Percentiles rank a stretch among this genome's conserved stretches.
phyloP scores from a whole-genome alignment of 2,888 invertebrate genomes.

The Cenopis cana region DNA sequence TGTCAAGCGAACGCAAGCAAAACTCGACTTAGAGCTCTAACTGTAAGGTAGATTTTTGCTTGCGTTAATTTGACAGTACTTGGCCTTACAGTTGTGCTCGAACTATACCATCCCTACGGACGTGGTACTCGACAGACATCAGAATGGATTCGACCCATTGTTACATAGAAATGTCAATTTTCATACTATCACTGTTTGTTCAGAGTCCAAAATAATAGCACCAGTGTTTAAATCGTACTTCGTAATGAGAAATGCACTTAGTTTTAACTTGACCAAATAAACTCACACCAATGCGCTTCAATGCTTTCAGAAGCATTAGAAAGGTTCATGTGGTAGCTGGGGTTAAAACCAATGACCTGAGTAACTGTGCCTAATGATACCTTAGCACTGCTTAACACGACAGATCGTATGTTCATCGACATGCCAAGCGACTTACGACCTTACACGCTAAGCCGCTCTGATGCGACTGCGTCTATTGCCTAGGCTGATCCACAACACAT shows the following conservation, averaged over 20 bases:
- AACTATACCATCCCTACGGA: too few species aligned
- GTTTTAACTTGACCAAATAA: background rate
- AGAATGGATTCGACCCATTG: too few species aligned
- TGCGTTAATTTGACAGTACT: too few species aligned
- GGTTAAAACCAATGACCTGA: background rate
- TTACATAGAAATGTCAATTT: background rate
- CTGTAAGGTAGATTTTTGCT: too few species aligned
- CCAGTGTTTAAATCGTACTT: too few species aligned
- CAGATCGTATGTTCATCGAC: background rate
- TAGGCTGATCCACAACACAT: background rate
- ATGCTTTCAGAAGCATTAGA: background rate
- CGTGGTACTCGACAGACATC: too few species aligned
- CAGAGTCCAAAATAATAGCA: background rate
- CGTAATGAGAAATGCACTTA: background rate
- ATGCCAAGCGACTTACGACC: background rate
- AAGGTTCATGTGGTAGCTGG: conserved; percentile 1
- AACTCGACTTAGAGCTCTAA: too few species aligned
- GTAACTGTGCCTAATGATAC: conserved; percentile 2
- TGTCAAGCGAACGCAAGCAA: too few species aligned
- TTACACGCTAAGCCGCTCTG: background rate
- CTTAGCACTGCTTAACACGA: background rate
- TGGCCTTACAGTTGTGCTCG: too few species aligned
- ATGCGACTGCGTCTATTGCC: background rate
- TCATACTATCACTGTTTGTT: background rate
- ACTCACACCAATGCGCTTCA: background rate